Evolutionary conservation across 2,888 invertebrate species (phyloP).

Genomic region (Noctuana brunneofusca): DNA sequence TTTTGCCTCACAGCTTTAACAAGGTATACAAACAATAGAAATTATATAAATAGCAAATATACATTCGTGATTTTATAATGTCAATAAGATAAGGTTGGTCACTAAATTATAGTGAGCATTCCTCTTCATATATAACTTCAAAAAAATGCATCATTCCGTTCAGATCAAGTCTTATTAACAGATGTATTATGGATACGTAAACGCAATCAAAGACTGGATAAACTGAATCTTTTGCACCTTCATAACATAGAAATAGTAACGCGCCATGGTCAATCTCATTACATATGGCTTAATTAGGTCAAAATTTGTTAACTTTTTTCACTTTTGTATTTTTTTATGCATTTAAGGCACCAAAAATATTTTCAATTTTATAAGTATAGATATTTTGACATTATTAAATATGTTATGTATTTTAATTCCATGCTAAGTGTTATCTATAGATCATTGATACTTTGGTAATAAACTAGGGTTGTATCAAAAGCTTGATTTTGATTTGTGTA

Average conservation of each 20-base stretch:
- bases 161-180: neutral
- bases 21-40: too few relatives aligned
- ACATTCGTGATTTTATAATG: too few relatives aligned
- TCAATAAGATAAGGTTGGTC: too few relatives aligned
- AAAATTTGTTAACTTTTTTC: conserved; percentile 19
- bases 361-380: conserved; percentile 34
- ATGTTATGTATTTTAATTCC: conserved; percentile 28
- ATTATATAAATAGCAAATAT: too few relatives aligned
- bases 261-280: conserved; percentile 9
- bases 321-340: conserved; percentile 37
- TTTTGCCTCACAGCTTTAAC: too few relatives aligned
- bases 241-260: neutral
- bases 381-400: conserved; percentile 31
- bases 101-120: too few relatives aligned
- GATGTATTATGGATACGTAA: neutral
- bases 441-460: conserved; percentile 33
- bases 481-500: conserved; percentile 4
- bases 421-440: conserved; percentile 30
- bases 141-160: neutral
- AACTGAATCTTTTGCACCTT: conserved; percentile 1
- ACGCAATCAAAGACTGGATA: too few relatives aligned
- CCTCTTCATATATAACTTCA: too few relatives aligned
- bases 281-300: conserved; percentile 1
- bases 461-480: conserved; percentile 28
- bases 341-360: conserved; percentile 35